Percentiles rank a stretch among this genome's conserved stretches.
Conservation (phyloP, 2,113 vertebrate genomes). For the Athene cunicularia region DNA sequence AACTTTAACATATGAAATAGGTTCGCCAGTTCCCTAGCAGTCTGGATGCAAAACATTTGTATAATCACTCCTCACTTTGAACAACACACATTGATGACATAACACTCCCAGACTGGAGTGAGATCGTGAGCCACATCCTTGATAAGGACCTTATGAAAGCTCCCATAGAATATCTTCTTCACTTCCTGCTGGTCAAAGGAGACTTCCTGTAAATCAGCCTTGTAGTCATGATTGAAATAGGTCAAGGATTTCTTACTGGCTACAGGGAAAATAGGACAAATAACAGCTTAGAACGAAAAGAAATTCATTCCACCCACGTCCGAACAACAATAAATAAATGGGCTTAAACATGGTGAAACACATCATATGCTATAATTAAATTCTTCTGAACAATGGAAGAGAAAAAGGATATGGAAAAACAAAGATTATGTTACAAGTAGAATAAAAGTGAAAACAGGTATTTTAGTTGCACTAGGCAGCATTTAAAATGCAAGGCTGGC, state of each 20-base stretch:
- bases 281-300: neutral
- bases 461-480: neutral
- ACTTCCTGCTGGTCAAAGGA: conserved; percentile 89
- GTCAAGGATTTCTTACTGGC: conserved; percentile 84
- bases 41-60: neutral
- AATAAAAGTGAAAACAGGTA: neutral
- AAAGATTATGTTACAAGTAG: neutral
- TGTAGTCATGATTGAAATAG: conserved; percentile 90
- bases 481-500: neutral
- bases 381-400: neutral
- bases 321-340: neutral
- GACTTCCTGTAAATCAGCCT: conserved; percentile 86
- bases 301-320: neutral
- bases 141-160: conserved; percentile 91
- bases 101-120: neutral
- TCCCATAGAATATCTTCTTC: conserved; percentile 91
- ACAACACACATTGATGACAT: neutral
- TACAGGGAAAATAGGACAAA: conserved; percentile 47
- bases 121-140: neutral
- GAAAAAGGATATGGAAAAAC: neutral
- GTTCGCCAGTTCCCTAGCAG: neutral
- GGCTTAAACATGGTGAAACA: neutral
- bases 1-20: neutral
- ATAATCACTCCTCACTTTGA: neutral
- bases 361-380: neutral